phyloP scores from a whole-genome alignment of 2,888 invertebrate genomes.

The Orthosia incerta region DNA sequence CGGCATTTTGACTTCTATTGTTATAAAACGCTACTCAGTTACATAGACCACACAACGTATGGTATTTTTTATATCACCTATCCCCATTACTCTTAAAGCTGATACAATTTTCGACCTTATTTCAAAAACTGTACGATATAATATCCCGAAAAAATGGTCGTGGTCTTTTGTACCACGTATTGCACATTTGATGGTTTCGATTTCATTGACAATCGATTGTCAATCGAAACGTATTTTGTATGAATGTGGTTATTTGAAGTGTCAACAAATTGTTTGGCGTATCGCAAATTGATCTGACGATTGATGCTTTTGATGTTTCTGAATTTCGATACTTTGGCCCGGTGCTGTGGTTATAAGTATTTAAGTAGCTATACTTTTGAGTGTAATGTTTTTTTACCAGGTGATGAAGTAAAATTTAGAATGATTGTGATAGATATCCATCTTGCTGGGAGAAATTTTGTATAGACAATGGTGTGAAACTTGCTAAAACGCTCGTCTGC shows the following conservation, averaged over 20 bases:
- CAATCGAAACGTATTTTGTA: slow-evolving; percentile 54
- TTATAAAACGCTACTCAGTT: slow-evolving; percentile 79
- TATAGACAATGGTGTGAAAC: neutral
- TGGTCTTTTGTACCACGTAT: slow-evolving; percentile 35
- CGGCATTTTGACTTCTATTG: slow-evolving; percentile 82
- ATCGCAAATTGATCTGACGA: slow-evolving; percentile 55
- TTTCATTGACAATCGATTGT: slow-evolving; percentile 66
- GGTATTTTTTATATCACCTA: slow-evolving; percentile 35
- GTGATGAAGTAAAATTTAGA: neutral
- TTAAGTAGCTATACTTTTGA: neutral
- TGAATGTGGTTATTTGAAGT: slow-evolving; percentile 52
- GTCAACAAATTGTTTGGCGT: slow-evolving; percentile 55
- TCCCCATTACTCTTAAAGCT: neutral
- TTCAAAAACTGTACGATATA: fast-evolving
- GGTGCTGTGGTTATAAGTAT: neutral
- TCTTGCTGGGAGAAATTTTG: neutral
- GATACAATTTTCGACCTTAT: slow-evolving; percentile 33
- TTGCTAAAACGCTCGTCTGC: neutral
- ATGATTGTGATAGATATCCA: neutral
- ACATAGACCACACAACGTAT: slow-evolving; percentile 84
- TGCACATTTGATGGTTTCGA: slow-evolving; percentile 69
- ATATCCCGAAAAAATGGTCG: slow-evolving; percentile 17
- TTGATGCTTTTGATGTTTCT: slow-evolving; percentile 19
- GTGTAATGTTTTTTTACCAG: neutral
- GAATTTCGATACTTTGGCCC: neutral